These are phyloP conservation scores for Dreissena rostriformis DNA, from an alignment of 1,140 invertebrate genomes.

Conservation along the genomic window DNA sequence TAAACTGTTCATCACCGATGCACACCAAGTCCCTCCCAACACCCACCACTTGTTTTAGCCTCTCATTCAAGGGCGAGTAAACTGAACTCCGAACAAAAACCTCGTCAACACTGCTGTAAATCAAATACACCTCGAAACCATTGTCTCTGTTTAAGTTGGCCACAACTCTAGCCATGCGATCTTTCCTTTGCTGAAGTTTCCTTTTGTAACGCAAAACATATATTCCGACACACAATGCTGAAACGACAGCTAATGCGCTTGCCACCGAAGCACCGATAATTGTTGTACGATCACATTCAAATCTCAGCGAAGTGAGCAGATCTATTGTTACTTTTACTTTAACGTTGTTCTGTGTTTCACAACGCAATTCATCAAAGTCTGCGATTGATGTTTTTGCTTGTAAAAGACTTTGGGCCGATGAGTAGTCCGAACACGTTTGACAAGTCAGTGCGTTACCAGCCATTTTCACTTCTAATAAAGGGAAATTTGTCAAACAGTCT, in stretches of 20 bases:
- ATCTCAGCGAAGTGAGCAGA: not conserved
- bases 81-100: not conserved
- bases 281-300: not conserved
- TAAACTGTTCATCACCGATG: not conserved
- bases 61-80: not conserved
- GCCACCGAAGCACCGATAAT: not conserved
- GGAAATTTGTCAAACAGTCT: no score
- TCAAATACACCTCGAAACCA: conserved; percentile 1
- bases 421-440: no score
- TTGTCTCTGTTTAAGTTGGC: not conserved
- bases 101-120: not conserved
- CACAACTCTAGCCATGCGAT: not conserved
- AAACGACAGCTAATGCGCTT: no score
- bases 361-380: no score
- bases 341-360: no score
- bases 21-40: not conserved
- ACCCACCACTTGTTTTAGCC: not conserved
- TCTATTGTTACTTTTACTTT: not conserved
- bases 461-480: no score
- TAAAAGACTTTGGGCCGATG: no score
- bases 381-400: no score
- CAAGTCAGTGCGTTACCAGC: no score
- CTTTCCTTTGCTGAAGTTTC: not conserved
- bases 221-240: not conserved
- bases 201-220: not conserved